Evolutionary conservation across 2,888 invertebrate species (phyloP).

Genomic region (Apamea anceps): DNA sequence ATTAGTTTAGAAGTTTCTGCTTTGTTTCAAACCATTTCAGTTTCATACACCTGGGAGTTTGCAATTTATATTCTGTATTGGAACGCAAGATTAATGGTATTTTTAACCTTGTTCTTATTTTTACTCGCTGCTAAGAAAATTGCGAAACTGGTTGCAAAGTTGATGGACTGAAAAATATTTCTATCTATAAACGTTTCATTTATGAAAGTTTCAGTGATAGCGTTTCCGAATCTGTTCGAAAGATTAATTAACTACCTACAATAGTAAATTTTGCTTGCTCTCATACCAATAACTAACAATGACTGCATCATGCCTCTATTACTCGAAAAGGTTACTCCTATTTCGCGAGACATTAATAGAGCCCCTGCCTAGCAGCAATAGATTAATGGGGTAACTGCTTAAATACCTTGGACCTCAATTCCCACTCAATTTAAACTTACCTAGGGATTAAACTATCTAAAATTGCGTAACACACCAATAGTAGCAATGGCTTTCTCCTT

Average conservation of each 20-base stretch:
- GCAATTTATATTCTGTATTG: constrained; percentile 28
- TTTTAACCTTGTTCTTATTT: constrained; percentile 25
- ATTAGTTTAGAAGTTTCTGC: constrained; percentile 25
- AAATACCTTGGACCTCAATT: too few species aligned
- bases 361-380: too few species aligned
- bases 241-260: background rate
- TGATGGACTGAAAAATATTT: constrained; percentile 1
- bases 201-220: background rate
- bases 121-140: constrained; percentile 11
- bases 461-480: too few species aligned
- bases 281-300: background rate
- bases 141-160: background rate
- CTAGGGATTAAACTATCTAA: too few species aligned
- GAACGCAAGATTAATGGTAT: constrained; percentile 27
- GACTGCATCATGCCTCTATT: background rate
- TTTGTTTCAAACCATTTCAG: constrained; percentile 25
- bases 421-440: too few species aligned
- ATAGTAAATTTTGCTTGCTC: background rate
- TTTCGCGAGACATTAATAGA: background rate
- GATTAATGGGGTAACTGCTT: too few species aligned
- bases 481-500: too few species aligned
- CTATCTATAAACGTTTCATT: background rate
- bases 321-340: background rate
- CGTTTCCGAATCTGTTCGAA: background rate
- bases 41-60: constrained; percentile 13